These are phyloP conservation scores for Myopa testacea DNA, from an alignment of 2,888 invertebrate species.

Conservation along the genomic window DNA sequence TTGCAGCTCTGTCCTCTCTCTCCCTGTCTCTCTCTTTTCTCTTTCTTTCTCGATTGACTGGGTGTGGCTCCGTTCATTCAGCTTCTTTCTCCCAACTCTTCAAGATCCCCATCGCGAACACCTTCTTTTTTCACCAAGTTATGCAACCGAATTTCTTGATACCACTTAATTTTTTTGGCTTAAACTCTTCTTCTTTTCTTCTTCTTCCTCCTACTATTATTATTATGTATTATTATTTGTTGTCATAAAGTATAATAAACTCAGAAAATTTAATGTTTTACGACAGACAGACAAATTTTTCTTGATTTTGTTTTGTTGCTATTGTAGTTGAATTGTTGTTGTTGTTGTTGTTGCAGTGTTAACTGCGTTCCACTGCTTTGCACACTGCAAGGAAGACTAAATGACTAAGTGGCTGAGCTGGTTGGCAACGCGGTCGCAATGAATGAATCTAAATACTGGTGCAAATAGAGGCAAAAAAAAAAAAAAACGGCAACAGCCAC, in stretches of 20 bases:
- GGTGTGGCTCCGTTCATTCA: background rate
- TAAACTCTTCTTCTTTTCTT: too few species aligned
- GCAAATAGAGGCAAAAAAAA: background rate
- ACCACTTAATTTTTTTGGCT: too few species aligned
- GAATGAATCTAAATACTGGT: background rate
- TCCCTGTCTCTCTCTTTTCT: too few species aligned
- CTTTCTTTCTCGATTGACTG: background rate
- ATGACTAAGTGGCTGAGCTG: too few species aligned
- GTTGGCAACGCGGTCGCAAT: conserved; percentile 10
- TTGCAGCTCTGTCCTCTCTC: background rate
- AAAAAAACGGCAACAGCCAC: background rate
- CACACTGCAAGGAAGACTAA: background rate
- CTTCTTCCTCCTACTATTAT: too few species aligned
- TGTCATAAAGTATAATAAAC: too few species aligned
- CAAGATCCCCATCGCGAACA: background rate
- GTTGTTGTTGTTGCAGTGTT: background rate
- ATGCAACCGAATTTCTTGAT: background rate
- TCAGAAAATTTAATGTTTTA: too few species aligned
- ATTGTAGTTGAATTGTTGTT: background rate
- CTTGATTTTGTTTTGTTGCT: background rate
- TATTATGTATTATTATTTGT: too few species aligned
- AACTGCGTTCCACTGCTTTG: conserved; percentile 6
- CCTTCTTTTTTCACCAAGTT: background rate
- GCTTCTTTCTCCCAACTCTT: background rate
- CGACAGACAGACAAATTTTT: background rate